Evolutionary conservation across 2,888 invertebrate species (phyloP).

Genomic region (Eupeodes latifasciatus): DNA sequence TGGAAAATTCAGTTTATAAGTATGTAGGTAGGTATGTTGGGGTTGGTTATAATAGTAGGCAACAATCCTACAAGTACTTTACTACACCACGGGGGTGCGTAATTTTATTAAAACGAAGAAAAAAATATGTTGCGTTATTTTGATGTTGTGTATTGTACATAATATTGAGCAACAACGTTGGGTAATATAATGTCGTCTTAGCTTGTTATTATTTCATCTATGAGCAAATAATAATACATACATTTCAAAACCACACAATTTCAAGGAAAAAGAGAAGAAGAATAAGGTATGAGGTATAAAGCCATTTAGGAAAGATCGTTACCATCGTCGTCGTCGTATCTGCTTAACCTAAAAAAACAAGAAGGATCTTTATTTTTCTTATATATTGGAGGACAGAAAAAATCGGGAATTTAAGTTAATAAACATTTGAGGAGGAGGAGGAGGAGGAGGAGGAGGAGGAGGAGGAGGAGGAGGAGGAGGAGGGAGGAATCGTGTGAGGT

Average conservation of each 20-base stretch:
- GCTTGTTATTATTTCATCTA: conserved; percentile 53
- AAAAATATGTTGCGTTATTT: conserved; percentile 70
- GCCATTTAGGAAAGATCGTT: conserved; percentile 1
- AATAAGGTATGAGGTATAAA: too few relatives aligned
- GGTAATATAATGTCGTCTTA: conserved; percentile 52
- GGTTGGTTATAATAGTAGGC: not conserved
- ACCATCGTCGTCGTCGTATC: too few relatives aligned
- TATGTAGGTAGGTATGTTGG: not conserved
- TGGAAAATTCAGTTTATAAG: not conserved
- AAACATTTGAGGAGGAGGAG: too few relatives aligned
- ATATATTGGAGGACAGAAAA: too few relatives aligned
- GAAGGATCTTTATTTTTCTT: not conserved
- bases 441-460: too few relatives aligned
- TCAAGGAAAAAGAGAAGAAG: not conserved
- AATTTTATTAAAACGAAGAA: conserved; percentile 69
- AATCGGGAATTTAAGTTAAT: too few relatives aligned
- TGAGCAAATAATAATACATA: conserved; percentile 44
- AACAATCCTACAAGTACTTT: conserved; percentile 73
- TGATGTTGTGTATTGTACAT: conserved; percentile 56
- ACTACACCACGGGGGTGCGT: conserved; percentile 71
- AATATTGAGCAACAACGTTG: conserved; percentile 29
- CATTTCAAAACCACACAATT: conserved; percentile 45
- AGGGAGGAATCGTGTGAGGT: too few relatives aligned
- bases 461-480: too few relatives aligned
- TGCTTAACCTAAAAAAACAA: too few relatives aligned